phyloP scores from a whole-genome alignment of 1,140 invertebrate genomes.

The Rhizoglyphus robini region DNA sequence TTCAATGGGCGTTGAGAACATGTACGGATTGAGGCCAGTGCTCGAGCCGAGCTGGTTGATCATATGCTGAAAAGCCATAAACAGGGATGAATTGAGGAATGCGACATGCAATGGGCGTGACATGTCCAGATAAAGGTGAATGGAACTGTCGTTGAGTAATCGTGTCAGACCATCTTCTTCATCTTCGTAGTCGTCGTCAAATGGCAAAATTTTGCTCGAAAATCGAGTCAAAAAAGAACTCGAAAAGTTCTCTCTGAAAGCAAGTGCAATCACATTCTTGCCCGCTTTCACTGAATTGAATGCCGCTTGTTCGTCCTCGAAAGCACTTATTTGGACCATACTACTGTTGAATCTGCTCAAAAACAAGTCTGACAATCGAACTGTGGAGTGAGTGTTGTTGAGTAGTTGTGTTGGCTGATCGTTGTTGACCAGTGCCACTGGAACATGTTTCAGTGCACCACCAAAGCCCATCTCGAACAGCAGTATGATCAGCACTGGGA shows the following conservation, averaged over 20 bases:
- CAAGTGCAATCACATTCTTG: slow-evolving; percentile 20
- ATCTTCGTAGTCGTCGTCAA: background rate
- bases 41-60: slow-evolving; percentile 19
- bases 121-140: slow-evolving; percentile 30
- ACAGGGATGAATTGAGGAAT: slow-evolving; percentile 21
- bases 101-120: slow-evolving; percentile 28
- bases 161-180: background rate
- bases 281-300: slow-evolving; percentile 19
- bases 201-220: background rate
- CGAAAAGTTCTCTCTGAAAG: slow-evolving; percentile 20
- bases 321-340: slow-evolving; percentile 8
- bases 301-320: background rate
- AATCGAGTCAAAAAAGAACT: slow-evolving; percentile 2
- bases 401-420: slow-evolving; percentile 27
- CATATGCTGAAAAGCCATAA: slow-evolving; percentile 25
- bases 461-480: slow-evolving; percentile 75
- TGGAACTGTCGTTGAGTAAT: slow-evolving; percentile 25
- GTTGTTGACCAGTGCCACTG: slow-evolving; percentile 56
- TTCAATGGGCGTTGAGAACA: slow-evolving; percentile 34
- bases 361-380: slow-evolving; percentile 5
- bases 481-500: background rate
- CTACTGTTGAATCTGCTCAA: slow-evolving; percentile 6
- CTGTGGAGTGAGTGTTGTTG: background rate
- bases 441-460: slow-evolving; percentile 57
- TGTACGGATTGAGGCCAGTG: slow-evolving; percentile 17